Evolutionary conservation across 2,888 invertebrate species (phyloP).

Genomic region (Melanostoma mellinum): DNA sequence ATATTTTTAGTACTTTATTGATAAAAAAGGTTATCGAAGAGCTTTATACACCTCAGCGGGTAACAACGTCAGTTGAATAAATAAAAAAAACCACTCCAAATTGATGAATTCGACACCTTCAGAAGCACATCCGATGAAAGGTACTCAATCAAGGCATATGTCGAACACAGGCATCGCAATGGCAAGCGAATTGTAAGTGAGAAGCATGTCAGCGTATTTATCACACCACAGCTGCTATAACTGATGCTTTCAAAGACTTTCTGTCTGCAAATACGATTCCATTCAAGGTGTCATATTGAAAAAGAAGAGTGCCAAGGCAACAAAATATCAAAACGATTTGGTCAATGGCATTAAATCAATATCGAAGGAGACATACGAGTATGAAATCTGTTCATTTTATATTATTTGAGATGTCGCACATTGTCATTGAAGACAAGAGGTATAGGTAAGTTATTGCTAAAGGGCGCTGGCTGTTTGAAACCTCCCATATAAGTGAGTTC

Average conservation of each 20-base stretch:
- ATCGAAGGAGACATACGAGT: neutral
- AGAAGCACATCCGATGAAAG: slow-evolving; percentile 42
- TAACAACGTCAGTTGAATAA: slow-evolving; percentile 1
- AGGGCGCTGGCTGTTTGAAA: too few species aligned
- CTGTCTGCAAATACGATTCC: slow-evolving; percentile 36
- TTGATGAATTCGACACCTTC: slow-evolving; percentile 61
- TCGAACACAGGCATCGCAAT: slow-evolving; percentile 48
- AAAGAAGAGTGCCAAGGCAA: slow-evolving; percentile 7
- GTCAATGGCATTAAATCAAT: slow-evolving; percentile 50
- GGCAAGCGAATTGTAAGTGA: slow-evolving; percentile 10
- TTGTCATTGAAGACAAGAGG: too few species aligned
- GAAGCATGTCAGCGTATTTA: slow-evolving; percentile 31
- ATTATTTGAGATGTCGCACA: too few species aligned
- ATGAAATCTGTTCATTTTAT: too few species aligned
- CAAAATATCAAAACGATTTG: slow-evolving; percentile 12
- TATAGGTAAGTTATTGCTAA: too few species aligned
- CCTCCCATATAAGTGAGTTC: too few species aligned
- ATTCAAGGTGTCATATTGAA: slow-evolving; percentile 38
- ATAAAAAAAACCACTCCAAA: slow-evolving; percentile 34
- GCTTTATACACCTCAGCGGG: neutral
- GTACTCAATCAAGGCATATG: slow-evolving; percentile 67
- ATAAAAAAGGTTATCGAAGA: too few species aligned
- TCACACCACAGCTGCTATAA: slow-evolving; percentile 46
- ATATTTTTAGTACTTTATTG: too few species aligned
- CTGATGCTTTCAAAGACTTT: slow-evolving; percentile 29